A percentile compares a stretch with the other conserved stretches of the same genome.
These are phyloP conservation scores for Vanessa tameamea DNA, from an alignment of 1,140 invertebrate genomes.

Conservation along the genomic window DNA sequence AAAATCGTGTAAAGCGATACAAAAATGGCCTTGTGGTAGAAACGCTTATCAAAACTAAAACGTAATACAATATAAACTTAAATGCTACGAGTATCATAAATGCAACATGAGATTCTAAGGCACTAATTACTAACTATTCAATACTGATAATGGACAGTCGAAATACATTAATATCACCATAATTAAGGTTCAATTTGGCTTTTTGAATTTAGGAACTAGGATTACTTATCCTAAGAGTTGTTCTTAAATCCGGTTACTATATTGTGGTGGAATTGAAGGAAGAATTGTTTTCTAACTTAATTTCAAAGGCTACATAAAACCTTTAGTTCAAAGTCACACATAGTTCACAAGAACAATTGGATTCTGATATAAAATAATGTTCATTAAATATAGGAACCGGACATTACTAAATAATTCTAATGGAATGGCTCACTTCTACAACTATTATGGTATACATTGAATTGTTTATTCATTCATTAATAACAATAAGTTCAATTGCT, in stretches of 20 bases:
- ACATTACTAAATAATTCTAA: neutral
- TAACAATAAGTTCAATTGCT: neutral
- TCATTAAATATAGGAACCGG: too few relatives aligned
- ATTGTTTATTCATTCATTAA: neutral
- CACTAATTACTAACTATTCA: slow-evolving; percentile 48
- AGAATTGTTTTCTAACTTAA: too few relatives aligned
- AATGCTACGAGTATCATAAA: slow-evolving; percentile 47
- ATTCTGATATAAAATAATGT: too few relatives aligned
- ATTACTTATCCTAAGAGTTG: neutral
- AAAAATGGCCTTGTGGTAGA: slow-evolving; percentile 75
- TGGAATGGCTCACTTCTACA: neutral
- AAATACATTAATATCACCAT: slow-evolving; percentile 3
- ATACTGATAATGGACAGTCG: slow-evolving; percentile 44
- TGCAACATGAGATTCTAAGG: slow-evolving; percentile 50
- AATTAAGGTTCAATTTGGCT: slow-evolving; percentile 43
- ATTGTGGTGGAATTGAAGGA: too few relatives aligned
- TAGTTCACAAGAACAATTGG: too few relatives aligned
- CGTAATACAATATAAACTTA: slow-evolving; percentile 45
- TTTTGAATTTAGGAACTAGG: slow-evolving; percentile 37
- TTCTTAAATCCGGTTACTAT: neutral
- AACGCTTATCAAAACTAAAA: slow-evolving; percentile 37
- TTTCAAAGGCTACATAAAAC: too few relatives aligned
- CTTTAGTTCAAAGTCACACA: too few relatives aligned
- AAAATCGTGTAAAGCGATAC: slow-evolving; percentile 62
- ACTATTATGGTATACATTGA: neutral